A percentile compares a stretch with the other conserved stretches of the same genome.
Conservation (phyloP, 2,888 invertebrate genomes). For the Heliconius charithonia region DNA sequence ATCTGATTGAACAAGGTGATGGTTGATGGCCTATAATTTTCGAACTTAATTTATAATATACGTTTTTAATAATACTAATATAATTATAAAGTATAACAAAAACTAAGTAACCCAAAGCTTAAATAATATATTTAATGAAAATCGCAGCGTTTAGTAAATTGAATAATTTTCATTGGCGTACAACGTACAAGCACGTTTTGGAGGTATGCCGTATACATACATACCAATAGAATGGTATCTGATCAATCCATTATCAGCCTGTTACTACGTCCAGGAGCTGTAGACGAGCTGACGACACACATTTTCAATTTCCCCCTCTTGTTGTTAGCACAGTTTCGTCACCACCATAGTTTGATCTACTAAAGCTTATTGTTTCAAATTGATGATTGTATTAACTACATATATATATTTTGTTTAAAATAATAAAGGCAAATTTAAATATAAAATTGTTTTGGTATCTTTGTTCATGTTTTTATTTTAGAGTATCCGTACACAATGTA, state of each 20-base stretch:
- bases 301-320: constrained; percentile 81
- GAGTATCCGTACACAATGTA: neutral
- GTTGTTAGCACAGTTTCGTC: constrained; percentile 71
- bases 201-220: constrained; percentile 33
- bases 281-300: constrained; percentile 79
- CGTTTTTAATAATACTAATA: neutral
- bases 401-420: neutral
- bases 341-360: constrained; percentile 80
- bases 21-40: constrained; percentile 13
- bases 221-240: constrained; percentile 67
- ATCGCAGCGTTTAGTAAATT: constrained; percentile 10
- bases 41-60: neutral
- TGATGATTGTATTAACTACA: neutral
- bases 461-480: constrained; percentile 4
- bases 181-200: constrained; percentile 27
- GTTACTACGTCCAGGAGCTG: constrained; percentile 73
- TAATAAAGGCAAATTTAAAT: neutral
- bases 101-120: neutral
- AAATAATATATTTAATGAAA: constrained; percentile 10
- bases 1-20: constrained; percentile 5
- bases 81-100: neutral
- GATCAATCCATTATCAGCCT: constrained; percentile 79
- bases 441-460: neutral
- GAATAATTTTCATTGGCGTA: constrained; percentile 42
- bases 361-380: constrained; percentile 68